Evolutionary conservation across 2,888 invertebrate species (phyloP).

Genomic region (Rhopalosiphum nymphaeae): DNA sequence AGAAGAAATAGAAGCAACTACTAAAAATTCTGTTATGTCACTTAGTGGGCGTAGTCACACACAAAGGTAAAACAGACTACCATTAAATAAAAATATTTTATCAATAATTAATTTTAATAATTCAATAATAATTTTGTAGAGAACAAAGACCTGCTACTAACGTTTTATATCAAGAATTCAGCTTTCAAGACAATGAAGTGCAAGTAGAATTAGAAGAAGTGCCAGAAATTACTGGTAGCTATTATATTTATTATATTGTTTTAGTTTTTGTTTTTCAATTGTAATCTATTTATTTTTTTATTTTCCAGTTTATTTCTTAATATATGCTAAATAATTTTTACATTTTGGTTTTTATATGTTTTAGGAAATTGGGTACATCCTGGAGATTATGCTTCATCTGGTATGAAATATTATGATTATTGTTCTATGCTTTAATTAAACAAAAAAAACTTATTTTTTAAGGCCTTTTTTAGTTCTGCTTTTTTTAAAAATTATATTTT

Average conservation of each 20-base stretch:
- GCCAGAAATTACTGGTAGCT: constrained; percentile 91
- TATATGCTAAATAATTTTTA: background rate
- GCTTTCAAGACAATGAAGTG: constrained; percentile 89
- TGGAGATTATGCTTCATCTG: constrained; percentile 98
- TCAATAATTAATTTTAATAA: constrained; percentile 10
- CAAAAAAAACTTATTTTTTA: constrained; percentile 46
- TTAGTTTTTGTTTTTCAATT: background rate
- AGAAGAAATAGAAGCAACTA: constrained; percentile 58
- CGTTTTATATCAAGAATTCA: constrained; percentile 92
- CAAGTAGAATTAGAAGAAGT: constrained; percentile 89
- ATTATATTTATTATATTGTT: constrained; percentile 51
- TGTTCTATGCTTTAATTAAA: constrained; percentile 63
- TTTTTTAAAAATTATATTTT: constrained; percentile 68
- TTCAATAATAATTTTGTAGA: constrained; percentile 71
- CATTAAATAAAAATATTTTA: constrained; percentile 34
- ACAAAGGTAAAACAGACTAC: constrained; percentile 68
- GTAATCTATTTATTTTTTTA: background rate
- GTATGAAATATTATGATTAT: constrained; percentile 74
- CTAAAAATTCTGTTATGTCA: constrained; percentile 67
- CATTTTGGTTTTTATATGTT: constrained; percentile 61
- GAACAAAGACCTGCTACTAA: constrained; percentile 88
- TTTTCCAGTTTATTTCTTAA: background rate
- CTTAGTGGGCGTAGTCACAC: constrained; percentile 69
- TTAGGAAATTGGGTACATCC: constrained; percentile 97
- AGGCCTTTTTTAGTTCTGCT: constrained; percentile 67